Conservation (phyloP, 2,888 invertebrate genomes). For the Ganaspis brasiliensis region DNA sequence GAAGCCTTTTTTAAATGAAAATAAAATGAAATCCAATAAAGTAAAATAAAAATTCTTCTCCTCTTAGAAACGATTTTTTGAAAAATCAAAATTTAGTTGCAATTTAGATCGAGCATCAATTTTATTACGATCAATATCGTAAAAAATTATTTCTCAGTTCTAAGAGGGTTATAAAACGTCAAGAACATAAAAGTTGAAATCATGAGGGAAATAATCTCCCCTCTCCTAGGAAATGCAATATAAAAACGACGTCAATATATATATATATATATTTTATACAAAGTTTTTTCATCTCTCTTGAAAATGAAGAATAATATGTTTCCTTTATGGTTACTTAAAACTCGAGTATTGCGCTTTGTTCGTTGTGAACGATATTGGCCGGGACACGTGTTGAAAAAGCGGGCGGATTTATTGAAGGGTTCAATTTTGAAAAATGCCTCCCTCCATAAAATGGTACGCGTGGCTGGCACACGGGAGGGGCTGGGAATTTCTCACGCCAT, state of each 20-base stretch:
- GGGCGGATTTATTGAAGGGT: conserved; percentile 14
- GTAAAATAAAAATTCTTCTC: no score
- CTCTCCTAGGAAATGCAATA: not conserved
- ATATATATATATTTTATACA: not conserved
- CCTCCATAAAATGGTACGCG: conserved; percentile 51
- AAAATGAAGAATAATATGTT: conserved; percentile 14
- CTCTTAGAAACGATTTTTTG: no score
- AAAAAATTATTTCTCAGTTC: not conserved
- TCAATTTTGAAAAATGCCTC: not conserved
- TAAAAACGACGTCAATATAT: conserved; percentile 6
- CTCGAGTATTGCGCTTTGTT: conserved; percentile 1
- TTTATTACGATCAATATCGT: not conserved
- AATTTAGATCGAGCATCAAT: not conserved
- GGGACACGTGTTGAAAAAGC: conserved; percentile 29
- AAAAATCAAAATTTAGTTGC: not conserved
- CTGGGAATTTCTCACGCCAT: conserved; percentile 64
- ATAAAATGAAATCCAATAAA: no score
- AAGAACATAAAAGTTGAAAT: conserved; percentile 18
- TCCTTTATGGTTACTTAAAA: conserved; percentile 7
- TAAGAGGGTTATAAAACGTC: not conserved
- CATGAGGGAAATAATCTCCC: conserved; percentile 7
- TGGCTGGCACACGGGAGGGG: conserved; percentile 53
- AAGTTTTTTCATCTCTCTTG: not conserved
- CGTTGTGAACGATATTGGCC: not conserved
- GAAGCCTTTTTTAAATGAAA: no score